These are phyloP conservation scores for Terrapene triunguis DNA, from an alignment of 2,113 vertebrate species.

Conservation along the genomic window DNA sequence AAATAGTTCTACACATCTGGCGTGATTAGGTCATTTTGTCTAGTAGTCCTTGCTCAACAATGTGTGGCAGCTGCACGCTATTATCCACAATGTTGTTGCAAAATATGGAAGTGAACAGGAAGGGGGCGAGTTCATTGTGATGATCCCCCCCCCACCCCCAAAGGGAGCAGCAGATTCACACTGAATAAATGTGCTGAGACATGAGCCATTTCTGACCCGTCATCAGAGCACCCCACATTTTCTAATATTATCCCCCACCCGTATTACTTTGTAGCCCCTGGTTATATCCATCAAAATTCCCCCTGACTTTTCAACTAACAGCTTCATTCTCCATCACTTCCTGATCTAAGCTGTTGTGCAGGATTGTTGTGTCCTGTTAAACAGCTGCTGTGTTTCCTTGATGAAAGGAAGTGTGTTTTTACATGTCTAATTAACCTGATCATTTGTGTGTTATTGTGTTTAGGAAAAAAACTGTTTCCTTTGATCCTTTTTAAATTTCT, in stretches of 20 bases:
- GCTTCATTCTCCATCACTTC: background rate
- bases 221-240: background rate
- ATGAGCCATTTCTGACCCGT: background rate
- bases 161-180: background rate
- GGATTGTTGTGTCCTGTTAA: background rate
- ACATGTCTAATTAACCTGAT: background rate
- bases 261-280: background rate
- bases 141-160: background rate
- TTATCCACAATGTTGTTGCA: background rate
- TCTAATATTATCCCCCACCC: background rate
- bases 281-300: background rate
- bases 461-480: background rate
- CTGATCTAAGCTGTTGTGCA: background rate
- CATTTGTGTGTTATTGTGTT: background rate
- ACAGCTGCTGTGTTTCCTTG: background rate
- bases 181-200: background rate
- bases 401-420: background rate
- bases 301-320: background rate
- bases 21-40: background rate
- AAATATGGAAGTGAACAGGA: rapidly evolving
- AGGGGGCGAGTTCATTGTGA: background rate
- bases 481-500: background rate
- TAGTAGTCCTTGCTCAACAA: background rate
- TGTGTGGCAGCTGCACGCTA: rapidly evolving
- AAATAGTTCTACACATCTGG: background rate